These are phyloP conservation scores for Carterocephalus palaemon DNA, from an alignment of 2,888 invertebrate genomes.

Conservation along the genomic window DNA sequence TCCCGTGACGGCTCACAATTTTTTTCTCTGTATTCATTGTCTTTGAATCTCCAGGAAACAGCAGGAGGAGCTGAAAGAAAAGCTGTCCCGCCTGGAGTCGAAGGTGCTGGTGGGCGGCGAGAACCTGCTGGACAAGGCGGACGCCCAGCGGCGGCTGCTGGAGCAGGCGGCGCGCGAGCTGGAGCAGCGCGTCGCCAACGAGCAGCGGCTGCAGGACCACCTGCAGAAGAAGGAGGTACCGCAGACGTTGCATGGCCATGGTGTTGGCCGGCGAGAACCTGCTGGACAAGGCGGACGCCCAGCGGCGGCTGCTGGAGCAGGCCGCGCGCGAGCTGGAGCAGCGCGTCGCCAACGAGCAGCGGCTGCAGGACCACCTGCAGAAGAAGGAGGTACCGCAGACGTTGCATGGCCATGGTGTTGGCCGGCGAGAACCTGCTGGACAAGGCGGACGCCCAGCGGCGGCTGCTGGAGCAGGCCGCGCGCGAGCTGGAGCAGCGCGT, in stretches of 20 bases:
- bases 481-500: constrained; percentile 88
- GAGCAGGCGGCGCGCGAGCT: constrained; percentile 92
- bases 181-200: constrained; percentile 86
- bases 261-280: constrained; percentile 99
- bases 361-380: constrained; percentile 88
- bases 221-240: constrained; percentile 90
- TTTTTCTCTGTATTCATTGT: too few species aligned
- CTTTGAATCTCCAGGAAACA: constrained; percentile 76
- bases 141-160: constrained; percentile 92
- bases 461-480: constrained; percentile 91
- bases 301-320: constrained; percentile 92
- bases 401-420: too few species aligned
- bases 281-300: constrained; percentile 96
- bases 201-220: constrained; percentile 88
- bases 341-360: constrained; percentile 87
- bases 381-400: constrained; percentile 91
- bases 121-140: constrained; percentile 97
- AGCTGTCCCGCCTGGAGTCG: constrained; percentile 93
- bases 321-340: constrained; percentile 90
- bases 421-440: constrained; percentile 99
- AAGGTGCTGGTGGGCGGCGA: constrained; percentile 99
- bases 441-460: constrained; percentile 96
- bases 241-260: too few species aligned
- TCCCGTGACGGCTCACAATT: too few species aligned
- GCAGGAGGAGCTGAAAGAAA: constrained; percentile 89